phyloP scores from a whole-genome alignment of 2,797 vertebrate species.

The Pseudomugil gertrudae region DNA sequence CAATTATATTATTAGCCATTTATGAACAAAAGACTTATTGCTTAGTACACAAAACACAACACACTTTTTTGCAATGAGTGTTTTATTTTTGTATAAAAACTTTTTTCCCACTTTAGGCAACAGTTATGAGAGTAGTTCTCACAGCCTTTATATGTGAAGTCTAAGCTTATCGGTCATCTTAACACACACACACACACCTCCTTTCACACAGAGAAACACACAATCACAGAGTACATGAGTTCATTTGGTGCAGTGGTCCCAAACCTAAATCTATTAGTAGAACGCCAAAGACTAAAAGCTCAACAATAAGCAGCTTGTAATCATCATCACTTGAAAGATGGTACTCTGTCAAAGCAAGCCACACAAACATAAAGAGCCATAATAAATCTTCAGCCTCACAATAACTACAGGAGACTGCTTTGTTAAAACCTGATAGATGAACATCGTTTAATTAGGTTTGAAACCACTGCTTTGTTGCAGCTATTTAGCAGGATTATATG shows the following conservation, averaged over 20 bases:
- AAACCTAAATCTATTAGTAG: constrained; percentile 69
- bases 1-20: too few relatives aligned
- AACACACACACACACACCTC: constrained; percentile 50
- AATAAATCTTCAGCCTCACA: constrained; percentile 51
- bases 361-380: constrained; percentile 54
- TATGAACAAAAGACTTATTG: too few relatives aligned
- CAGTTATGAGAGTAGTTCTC: constrained; percentile 80
- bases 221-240: constrained; percentile 69
- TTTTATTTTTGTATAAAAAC: constrained; percentile 83
- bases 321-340: constrained; percentile 65
- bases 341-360: constrained; percentile 61
- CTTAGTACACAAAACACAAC: constrained; percentile 1
- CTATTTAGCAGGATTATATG: constrained; percentile 70
- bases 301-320: constrained; percentile 67
- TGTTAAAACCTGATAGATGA: constrained; percentile 45
- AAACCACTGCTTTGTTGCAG: constrained; percentile 78
- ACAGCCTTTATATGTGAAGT: constrained; percentile 74
- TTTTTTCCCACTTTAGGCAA: constrained; percentile 79
- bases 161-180: constrained; percentile 60
- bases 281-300: constrained; percentile 63
- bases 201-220: constrained; percentile 60
- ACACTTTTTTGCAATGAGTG: constrained; percentile 54
- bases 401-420: constrained; percentile 45
- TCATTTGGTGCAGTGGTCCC: constrained; percentile 73
- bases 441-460: constrained; percentile 61